Conservation (phyloP, 30 jellyfish, hydroid and myxozoan species). For the Hydra vulgaris region DNA sequence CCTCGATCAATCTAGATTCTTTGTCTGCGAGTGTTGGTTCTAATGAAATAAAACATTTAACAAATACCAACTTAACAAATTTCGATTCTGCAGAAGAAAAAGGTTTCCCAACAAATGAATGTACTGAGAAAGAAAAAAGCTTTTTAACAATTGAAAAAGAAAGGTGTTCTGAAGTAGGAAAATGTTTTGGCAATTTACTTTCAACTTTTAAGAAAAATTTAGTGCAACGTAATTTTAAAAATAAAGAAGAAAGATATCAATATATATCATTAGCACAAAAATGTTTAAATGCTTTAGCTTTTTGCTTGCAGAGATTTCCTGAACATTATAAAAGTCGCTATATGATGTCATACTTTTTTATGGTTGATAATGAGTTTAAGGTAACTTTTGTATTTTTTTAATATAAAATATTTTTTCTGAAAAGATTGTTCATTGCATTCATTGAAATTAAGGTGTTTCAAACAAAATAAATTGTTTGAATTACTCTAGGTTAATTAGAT, state of each 20-base stretch:
- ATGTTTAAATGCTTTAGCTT: conserved; percentile 52
- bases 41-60: too few relatives aligned
- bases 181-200: neutral
- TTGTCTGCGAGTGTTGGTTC: too few relatives aligned
- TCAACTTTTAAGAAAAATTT: neutral
- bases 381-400: conserved; percentile 5
- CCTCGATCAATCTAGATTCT: too few relatives aligned
- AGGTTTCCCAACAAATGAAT: neutral
- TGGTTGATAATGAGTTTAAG: conserved; percentile 20
- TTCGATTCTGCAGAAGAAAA: neutral
- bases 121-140: neutral
- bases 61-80: neutral
- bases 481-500: too few relatives aligned
- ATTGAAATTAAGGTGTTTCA: neutral
- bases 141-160: neutral
- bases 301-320: conserved; percentile 78
- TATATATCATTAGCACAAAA: conserved; percentile 26
- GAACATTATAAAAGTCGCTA: conserved; percentile 91
- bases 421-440: neutral
- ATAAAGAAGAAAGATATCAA: neutral
- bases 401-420: neutral
- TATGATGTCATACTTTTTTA: conserved; percentile 47
- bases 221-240: neutral
- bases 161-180: too few relatives aligned
- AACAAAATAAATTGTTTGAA: too few relatives aligned